A percentile compares a stretch with the other conserved stretches of the same genome.
These are phyloP conservation scores for Malurus splendens DNA, from an alignment of 2,797 vertebrate species.

Conservation along the genomic window DNA sequence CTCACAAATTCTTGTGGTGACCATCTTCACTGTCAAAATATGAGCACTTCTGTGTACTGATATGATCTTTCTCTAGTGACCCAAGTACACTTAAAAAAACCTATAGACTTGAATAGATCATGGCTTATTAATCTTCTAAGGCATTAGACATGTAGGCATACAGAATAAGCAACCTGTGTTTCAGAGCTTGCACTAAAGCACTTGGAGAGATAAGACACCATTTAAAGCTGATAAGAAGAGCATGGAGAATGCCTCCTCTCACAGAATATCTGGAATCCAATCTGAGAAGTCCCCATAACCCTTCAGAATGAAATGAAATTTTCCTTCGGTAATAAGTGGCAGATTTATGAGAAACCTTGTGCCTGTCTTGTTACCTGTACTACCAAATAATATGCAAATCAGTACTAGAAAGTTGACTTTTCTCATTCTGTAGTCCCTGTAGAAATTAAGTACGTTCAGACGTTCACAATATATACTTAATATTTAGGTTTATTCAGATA, in stretches of 20 bases:
- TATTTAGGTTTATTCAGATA: background rate
- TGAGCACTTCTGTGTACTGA: background rate
- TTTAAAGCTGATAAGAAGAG: background rate
- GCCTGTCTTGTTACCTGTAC: fast-evolving
- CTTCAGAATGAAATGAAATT: background rate
- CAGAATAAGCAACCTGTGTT: background rate
- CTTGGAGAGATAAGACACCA: background rate
- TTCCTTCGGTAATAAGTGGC: background rate
- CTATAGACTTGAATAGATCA: fast-evolving
- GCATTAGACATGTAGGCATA: fast-evolving
- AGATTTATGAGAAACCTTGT: background rate
- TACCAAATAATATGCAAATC: fast-evolving
- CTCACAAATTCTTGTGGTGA: background rate
- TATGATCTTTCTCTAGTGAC: background rate
- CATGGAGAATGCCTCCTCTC: background rate
- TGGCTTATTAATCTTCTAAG: background rate
- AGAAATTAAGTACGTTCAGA: fast-evolving
- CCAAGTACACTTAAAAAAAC: background rate
- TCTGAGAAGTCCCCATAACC: background rate
- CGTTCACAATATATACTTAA: background rate
- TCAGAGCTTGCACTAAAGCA: background rate
- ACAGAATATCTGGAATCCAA: background rate
- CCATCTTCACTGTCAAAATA: background rate
- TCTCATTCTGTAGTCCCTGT: background rate
- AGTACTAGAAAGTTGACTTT: fast-evolving